phyloP scores from a whole-genome alignment of 2,888 invertebrate species.

The Eledona agricola region DNA sequence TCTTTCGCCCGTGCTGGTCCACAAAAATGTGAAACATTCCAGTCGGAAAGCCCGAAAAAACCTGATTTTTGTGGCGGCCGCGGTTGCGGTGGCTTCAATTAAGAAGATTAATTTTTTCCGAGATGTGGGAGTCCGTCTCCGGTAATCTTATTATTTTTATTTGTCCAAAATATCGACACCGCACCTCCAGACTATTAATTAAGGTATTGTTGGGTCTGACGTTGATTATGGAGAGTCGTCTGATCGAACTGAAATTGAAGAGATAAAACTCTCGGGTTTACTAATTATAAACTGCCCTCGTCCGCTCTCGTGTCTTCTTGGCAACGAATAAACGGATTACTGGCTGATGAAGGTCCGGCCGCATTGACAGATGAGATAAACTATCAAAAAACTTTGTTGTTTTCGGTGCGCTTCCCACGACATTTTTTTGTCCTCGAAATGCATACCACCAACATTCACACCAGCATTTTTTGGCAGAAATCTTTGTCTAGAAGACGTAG shows the following conservation, averaged over 20 bases:
- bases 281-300: slow-evolving; percentile 50
- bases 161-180: slow-evolving; percentile 33
- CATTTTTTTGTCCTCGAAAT: too few relatives aligned
- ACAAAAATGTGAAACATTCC: slow-evolving; percentile 45
- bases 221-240: slow-evolving; percentile 50
- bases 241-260: slow-evolving; percentile 45
- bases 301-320: slow-evolving; percentile 26
- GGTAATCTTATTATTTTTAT: slow-evolving; percentile 30
- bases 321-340: slow-evolving; percentile 40
- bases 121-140: slow-evolving; percentile 26
- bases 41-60: slow-evolving; percentile 22
- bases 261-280: slow-evolving; percentile 48
- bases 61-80: slow-evolving; percentile 18
- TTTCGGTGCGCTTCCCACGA: slow-evolving; percentile 7
- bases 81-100: slow-evolving; percentile 18
- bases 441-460: too few relatives aligned
- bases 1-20: slow-evolving; percentile 37
- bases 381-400: slow-evolving; percentile 21
- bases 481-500: too few relatives aligned
- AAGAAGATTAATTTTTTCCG: slow-evolving; percentile 30
- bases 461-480: too few relatives aligned
- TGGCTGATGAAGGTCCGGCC: slow-evolving; percentile 38
- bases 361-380: slow-evolving; percentile 38
- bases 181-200: slow-evolving; percentile 46
- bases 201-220: slow-evolving; percentile 51